Base-by-base conservation (phyloP, 92 coral and sea anemone genomes). In the Pocillopora meandrina region DNA sequence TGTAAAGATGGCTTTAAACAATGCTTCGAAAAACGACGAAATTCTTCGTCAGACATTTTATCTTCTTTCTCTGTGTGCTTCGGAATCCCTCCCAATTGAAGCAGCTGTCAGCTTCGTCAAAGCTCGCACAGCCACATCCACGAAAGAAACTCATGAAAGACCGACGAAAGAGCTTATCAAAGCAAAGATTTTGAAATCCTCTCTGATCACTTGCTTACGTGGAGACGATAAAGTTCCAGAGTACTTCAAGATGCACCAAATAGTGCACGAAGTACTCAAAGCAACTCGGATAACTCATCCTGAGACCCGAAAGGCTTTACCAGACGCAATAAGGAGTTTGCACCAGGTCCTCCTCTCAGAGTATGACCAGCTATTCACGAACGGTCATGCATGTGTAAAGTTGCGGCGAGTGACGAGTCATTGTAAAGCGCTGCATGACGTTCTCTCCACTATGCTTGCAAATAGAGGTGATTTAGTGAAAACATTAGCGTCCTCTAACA, bases 1-100 rank as follows among this genome's bases (percentile, higher is more conserved):
- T 42, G 71, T 85, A 3, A 61, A 59, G 65, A 18, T 89, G 56
- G 92, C 92, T 20, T 65, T 89, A 56, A 81, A 84, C 13, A 79
- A 68, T 10, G 74, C 57, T 47, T 70, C 64, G 26, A 61, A 56
- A 15, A 79, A 26, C 23, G 74, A 85, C 76, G 55, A 61, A 60
- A 78, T 85, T 34, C 62, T 89, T 69, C 55, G 70, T 3, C 74
- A 75, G 61, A 59, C 85, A 3, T 85, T 89, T 76, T 70, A 63
- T n/a, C 76, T 88, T 55, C 56, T 88, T 20, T 74, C 90, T 8
- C 34, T 34, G 12, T 71, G 76, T 42, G 84, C 85, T 10, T 72
- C 74, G 1, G 84, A 69, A 88, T 20, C 63, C 63, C 36, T 83
- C 17, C 73, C 88, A 69, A 20, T 71, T 66, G 36, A 71, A 56